These are phyloP conservation scores for Latheticus oryzae DNA, from an alignment of 2,888 invertebrate species.

Conservation along the genomic window DNA sequence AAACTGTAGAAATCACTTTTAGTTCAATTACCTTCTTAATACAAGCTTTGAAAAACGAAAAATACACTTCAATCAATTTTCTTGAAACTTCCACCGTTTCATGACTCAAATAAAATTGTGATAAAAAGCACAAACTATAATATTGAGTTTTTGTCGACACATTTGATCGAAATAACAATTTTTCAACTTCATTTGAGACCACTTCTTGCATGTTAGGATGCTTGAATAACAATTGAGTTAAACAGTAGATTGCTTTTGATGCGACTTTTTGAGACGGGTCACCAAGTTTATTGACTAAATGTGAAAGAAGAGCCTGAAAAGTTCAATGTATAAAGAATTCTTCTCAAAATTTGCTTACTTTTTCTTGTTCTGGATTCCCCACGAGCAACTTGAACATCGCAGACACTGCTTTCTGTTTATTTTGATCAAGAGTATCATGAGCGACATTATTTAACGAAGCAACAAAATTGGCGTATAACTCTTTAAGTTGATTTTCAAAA, in stretches of 20 bases:
- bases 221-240: constrained; percentile 82
- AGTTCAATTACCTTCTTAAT: constrained; percentile 75
- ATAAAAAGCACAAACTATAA: constrained; percentile 92
- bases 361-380: constrained; percentile 87
- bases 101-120: constrained; percentile 82
- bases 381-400: constrained; percentile 80
- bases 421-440: constrained; percentile 82
- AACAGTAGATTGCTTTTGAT: constrained; percentile 86
- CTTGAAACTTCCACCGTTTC: constrained; percentile 82
- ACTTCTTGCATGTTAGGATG: constrained; percentile 94
- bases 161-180: constrained; percentile 86
- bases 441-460: constrained; percentile 78
- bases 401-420: constrained; percentile 83
- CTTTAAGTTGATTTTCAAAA: constrained; percentile 90
- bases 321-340: constrained; percentile 3
- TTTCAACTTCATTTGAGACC: constrained; percentile 89
- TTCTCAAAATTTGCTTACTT: constrained; percentile 67
- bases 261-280: constrained; percentile 92
- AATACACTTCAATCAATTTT: constrained; percentile 90
- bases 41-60: constrained; percentile 94
- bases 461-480: constrained; percentile 74
- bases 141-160: constrained; percentile 89
- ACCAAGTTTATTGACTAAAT: constrained; percentile 94
- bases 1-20: neutral
- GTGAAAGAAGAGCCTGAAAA: constrained; percentile 76